These are phyloP conservation scores for Propithecus perrieri DNA, from an alignment of 2,797 vertebrate genomes.

Conservation along the genomic window DNA sequence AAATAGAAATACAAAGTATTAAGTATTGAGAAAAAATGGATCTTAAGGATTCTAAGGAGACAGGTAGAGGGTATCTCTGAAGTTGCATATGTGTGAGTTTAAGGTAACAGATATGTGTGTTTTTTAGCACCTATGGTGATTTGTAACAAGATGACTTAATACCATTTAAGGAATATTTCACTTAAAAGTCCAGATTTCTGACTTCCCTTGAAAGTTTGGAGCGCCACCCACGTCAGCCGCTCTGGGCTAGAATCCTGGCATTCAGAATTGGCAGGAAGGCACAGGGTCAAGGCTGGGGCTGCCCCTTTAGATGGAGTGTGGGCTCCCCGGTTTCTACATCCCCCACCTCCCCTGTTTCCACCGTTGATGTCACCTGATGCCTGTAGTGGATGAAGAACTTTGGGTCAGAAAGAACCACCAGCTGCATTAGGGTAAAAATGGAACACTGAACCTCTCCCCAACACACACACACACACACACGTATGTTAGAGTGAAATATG, in stretches of 20 bases:
- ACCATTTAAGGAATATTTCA: neutral
- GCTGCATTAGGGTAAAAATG: fast-evolving
- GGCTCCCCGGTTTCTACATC: neutral
- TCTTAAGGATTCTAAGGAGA: neutral
- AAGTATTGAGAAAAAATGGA: neutral
- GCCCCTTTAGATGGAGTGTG: too few relatives aligned
- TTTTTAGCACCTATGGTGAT: neutral
- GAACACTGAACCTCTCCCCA: fast-evolving
- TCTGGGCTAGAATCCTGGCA: neutral
- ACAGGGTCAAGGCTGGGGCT: neutral
- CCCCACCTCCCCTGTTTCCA: neutral
- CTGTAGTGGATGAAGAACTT: neutral
- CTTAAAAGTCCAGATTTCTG: neutral
- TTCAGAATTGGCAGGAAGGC: neutral
- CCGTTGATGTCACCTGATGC: fast-evolving
- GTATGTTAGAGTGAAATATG: fast-evolving
- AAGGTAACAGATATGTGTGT: neutral
- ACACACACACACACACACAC: neutral
- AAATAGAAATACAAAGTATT: neutral
- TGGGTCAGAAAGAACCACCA: neutral
- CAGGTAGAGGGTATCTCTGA: neutral
- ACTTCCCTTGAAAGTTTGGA: neutral
- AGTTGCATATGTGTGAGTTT: fast-evolving
- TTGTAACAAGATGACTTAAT: neutral
- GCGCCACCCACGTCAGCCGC: fast-evolving